A percentile compares a stretch with the other conserved stretches of the same genome.
Evolutionary conservation across 1,140 invertebrate species (phyloP).

Genomic region (Aphis craccivora): DNA sequence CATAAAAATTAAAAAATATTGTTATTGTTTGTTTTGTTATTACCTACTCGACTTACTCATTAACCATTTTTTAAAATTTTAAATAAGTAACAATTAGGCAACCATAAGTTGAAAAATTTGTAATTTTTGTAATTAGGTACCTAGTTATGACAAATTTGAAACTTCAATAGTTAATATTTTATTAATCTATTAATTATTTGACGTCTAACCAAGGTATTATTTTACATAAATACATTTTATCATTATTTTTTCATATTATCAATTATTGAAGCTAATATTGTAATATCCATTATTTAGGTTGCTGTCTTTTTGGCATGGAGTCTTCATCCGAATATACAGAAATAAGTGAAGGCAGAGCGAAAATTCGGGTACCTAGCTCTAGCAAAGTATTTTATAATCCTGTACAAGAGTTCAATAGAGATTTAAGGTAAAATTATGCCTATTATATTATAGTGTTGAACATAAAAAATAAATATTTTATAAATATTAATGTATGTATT

Average conservation of each 20-base stretch:
- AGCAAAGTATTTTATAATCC: conserved; percentile 95
- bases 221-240: background rate
- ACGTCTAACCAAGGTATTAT: background rate
- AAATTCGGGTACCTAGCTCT: conserved; percentile 70
- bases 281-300: background rate
- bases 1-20: too few species aligned
- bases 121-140: background rate
- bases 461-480: too few species aligned
- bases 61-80: too few species aligned
- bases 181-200: background rate
- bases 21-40: too few species aligned
- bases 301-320: background rate
- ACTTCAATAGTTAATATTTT: background rate
- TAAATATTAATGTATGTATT: too few species aligned
- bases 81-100: background rate
- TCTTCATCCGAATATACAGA: background rate
- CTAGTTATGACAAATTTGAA: background rate
- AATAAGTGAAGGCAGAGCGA: conserved; percentile 77
- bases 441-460: background rate
- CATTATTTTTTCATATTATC: background rate
- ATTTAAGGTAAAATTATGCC: conserved; percentile 78
- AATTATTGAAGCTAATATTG: background rate
- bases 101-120: background rate
- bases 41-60: too few species aligned
- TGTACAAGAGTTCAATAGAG: conserved; percentile 96